Conservation (phyloP, 37 sponge, comb jelly and placozoan genomes). For the Cliona cf. orientalis region DNA sequence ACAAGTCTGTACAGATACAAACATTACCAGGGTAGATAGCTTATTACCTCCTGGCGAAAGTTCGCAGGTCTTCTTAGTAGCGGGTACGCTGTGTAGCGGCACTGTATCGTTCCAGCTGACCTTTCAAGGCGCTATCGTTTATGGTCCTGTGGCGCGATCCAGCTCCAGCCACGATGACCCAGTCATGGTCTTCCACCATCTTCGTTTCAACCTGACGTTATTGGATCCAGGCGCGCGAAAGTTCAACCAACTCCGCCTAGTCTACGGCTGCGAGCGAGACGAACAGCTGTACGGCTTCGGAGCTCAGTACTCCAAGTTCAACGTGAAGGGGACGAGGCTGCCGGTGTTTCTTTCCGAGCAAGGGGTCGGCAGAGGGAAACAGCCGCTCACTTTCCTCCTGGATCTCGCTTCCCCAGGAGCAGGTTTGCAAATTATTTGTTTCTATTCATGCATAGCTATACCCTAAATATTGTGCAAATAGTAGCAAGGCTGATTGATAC, state of each 20-base stretch:
- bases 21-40: constrained; percentile 2
- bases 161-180: not conserved
- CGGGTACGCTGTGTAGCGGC: constrained; percentile 45
- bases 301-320: constrained; percentile 70
- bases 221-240: not conserved
- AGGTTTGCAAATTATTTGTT: constrained; percentile 26
- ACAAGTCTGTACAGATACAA: constrained; percentile 16
- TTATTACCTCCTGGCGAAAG: not conserved
- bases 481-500: not conserved
- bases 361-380: constrained; percentile 77
- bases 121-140: constrained; percentile 47
- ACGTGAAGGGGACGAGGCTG: constrained; percentile 68
- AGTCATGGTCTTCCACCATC: not conserved
- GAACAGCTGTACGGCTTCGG: constrained; percentile 83
- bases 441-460: not conserved
- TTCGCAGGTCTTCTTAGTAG: constrained; percentile 13
- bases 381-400: constrained; percentile 66
- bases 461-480: not conserved
- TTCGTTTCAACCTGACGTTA: constrained; percentile 5
- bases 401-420: constrained; percentile 60
- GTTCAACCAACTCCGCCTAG: constrained; percentile 57
- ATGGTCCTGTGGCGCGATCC: not conserved
- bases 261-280: constrained; percentile 66
- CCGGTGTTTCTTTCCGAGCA: constrained; percentile 83
- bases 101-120: constrained; percentile 13